These are phyloP conservation scores for Pantherophis alleghaniensis DNA, from an alignment of 2,797 vertebrate genomes.

Conservation along the genomic window DNA sequence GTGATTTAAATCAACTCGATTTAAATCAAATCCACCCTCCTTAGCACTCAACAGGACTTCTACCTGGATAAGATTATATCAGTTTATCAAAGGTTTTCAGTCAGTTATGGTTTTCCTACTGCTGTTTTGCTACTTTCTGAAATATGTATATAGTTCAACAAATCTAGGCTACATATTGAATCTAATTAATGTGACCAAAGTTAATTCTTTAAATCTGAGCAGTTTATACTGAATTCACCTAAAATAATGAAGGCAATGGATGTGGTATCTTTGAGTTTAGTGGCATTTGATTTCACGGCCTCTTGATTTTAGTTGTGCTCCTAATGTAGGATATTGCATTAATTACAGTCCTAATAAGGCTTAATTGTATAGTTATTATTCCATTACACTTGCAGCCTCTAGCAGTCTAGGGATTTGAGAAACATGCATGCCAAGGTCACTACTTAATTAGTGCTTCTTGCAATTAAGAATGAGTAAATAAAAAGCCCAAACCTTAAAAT, in stretches of 20 bases:
- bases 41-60: background rate
- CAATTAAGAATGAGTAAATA: conserved; percentile 41
- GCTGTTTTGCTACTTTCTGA: background rate
- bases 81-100: background rate
- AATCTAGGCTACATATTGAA: background rate
- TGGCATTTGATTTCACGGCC: conserved; percentile 25
- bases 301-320: background rate
- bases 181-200: conserved; percentile 3
- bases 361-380: background rate
- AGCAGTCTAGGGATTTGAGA: background rate
- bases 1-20: too few relatives aligned
- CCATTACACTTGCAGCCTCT: conserved; percentile 28
- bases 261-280: background rate
- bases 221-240: background rate
- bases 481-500: conserved; percentile 32
- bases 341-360: conserved; percentile 14
- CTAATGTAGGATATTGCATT: conserved; percentile 5
- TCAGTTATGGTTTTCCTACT: background rate
- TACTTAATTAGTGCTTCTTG: conserved; percentile 11
- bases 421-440: conserved; percentile 27
- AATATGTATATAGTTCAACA: background rate
- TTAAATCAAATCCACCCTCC: too few relatives aligned
- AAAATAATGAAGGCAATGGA: background rate
- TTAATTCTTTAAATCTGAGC: background rate
- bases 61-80: background rate